Evolutionary conservation across 2,888 invertebrate genomes (phyloP), one percentile per base, ranked within the genome.

Genomic region (Caenorhabditis virilis): DNA sequence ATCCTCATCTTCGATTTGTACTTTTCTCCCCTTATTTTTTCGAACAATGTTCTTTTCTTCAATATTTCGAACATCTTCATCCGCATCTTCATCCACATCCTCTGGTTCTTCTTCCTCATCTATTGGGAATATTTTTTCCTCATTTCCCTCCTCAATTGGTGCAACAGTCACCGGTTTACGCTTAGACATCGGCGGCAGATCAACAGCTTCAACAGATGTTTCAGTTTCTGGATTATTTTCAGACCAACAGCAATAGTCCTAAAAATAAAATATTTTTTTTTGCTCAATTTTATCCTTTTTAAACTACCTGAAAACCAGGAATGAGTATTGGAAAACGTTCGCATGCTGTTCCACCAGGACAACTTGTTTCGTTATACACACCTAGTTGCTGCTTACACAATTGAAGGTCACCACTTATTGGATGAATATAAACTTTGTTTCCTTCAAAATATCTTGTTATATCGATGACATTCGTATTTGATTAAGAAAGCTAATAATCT

Each of bases 281-380:
- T 6, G 9, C 7, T 23, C 5, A 3, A n/a, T 36, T 36, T 5
- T 4, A 16, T 16, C 13, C 13, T 42, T 39, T 39, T 39, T 16
- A 39, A 42, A 18, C 42, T 6, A 3, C 18, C 2, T 22, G 23
- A 39, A 39, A 20, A 20, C n/a, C 18, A 20, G 18, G 76, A 38
- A 76, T 70, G 15, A 74, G 49, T 35, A 76, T 74, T 5, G 76
- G 76, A 43, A 76, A 76, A 18, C 76, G 39, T 53, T 76, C 76
- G 47, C 76, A 76, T 20, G 72, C 76, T 18, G 76, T 76, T 43
- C 76, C 76, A 18, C 74, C 76, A 0, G 76, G 76, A 58, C 76
- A 76, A 60, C 68, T 70, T 30, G 72, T 74, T 38, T 76, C 72
- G 41, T 76, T 76, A 52, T 76, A 76, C 39, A 69, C 69, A 0